Evolutionary conservation across 2,888 invertebrate species (phyloP), one percentile per base, ranked within the genome.

Genomic region (Ornithoptera priamus): DNA sequence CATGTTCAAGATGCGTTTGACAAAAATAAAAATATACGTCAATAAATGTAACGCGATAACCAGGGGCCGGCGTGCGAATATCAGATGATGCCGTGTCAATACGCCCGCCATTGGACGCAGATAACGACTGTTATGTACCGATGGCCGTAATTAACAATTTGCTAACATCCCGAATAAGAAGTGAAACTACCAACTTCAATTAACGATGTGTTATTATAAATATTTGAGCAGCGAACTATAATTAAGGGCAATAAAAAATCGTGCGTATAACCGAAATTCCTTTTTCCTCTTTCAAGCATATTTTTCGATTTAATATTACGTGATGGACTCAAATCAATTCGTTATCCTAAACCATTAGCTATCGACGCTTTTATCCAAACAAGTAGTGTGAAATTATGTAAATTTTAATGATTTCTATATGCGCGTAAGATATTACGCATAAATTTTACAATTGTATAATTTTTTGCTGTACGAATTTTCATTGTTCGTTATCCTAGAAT

Each of bases 31-130:
- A 50, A 70, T 58, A 57, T 56, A 66, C 22, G 70, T 72, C 65
- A 72, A 68, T 66, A 58, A 58, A 62, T 36, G 70, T 70, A 70
- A 59, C 69, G 68, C 65, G 58, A 65, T 68, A 62, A 65, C 62
- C 62, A 50, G 57, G 6, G 57, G 53, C 36, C 24, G 62, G 56
- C 62, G 74, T 67, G 73, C 58, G 71, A 67, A 74, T 61, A 73
- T 74, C 70, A 70, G 50, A 64, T 72, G 71, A 75, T 68, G 65
- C 46, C 60, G 71, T 73, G 72, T 74, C 73, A 74, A 58, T 53
- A 30, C n/a, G 64, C 20, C 62, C 69, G 62, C 50, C 67, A 70
- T 62, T 68, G 42, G 58, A 53, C 50, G 56, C 57, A 62, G 64
- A 65, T 67, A 67, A 65, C 56, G 36, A 7, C 12, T 30, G 64